Evolutionary conservation across 2,797 vertebrate species (phyloP).

Genomic region (Semaprochilodus insignis): DNA sequence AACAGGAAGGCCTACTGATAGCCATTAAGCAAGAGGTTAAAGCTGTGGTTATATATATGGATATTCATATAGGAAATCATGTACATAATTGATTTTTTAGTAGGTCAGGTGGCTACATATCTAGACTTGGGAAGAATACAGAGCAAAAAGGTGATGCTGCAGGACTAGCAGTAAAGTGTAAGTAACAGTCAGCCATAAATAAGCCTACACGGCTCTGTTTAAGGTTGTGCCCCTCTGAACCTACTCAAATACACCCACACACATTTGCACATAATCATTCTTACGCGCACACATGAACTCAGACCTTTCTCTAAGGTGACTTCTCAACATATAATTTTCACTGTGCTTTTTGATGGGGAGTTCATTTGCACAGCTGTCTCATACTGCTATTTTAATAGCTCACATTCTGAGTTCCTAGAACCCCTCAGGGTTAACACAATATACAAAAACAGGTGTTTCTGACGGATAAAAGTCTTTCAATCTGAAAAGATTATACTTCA

Average conservation of each 20-base stretch:
- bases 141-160: neutral
- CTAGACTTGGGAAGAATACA: neutral
- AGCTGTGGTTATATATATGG: neutral
- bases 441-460: conserved; percentile 76
- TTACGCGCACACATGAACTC: conserved; percentile 28
- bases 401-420: conserved; percentile 68
- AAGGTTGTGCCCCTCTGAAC: conserved; percentile 4
- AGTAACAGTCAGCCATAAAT: neutral
- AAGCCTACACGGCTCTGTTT: neutral
- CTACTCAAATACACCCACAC: neutral
- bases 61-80: too few relatives aligned
- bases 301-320: conserved; percentile 27
- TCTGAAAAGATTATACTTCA: neutral
- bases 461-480: conserved; percentile 55
- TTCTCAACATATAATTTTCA: conserved; percentile 68
- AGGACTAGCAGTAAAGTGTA: neutral
- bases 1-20: too few relatives aligned
- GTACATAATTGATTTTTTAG: neutral
- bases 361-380: conserved; percentile 67
- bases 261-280: conserved; percentile 47
- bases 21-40: neutral
- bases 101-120: neutral
- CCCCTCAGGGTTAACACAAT: conserved; percentile 62
- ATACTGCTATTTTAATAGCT: conserved; percentile 64
- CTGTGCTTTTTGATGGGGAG: conserved; percentile 66